phyloP scores from a whole-genome alignment of 2,113 vertebrate species.

The Zapornia atra region DNA sequence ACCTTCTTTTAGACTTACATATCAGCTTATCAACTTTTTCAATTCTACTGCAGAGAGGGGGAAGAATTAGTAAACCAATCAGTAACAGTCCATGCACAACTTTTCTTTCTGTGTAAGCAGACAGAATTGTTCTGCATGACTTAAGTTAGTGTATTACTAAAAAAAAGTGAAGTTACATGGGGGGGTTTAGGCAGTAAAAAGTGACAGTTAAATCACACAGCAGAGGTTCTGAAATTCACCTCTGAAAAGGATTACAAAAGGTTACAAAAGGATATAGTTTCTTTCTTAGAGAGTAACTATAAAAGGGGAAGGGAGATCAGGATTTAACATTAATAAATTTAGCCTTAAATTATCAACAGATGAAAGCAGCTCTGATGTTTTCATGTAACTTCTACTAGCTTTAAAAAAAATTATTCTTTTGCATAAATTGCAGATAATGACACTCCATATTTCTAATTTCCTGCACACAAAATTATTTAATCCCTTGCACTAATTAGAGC shows the following conservation, averaged over 20 bases:
- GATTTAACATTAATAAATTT: neutral
- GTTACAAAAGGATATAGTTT: neutral
- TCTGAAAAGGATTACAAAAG: neutral
- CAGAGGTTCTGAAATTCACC: neutral
- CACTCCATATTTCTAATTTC: neutral
- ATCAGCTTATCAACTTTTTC: neutral
- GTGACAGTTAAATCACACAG: neutral
- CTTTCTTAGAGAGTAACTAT: neutral
- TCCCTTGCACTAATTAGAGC: neutral
- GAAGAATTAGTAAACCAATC: neutral
- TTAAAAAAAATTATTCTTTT: neutral
- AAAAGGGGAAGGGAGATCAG: neutral
- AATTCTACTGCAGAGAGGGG: neutral
- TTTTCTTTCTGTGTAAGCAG: conserved; percentile 30
- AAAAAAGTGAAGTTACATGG: neutral
- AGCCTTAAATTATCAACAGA: neutral
- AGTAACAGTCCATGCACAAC: conserved; percentile 8
- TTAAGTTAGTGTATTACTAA: neutral
- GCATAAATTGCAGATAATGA: neutral
- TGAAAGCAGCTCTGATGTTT: neutral
- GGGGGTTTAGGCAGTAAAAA: neutral
- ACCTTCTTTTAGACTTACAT: neutral
- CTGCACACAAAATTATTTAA: neutral
- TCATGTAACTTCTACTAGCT: neutral
- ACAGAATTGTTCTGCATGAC: conserved; percentile 29